A percentile compares a stretch with the other conserved stretches of the same genome.
Conservation (phyloP, 2,888 invertebrate species). For the Subacronicta megacephala region DNA sequence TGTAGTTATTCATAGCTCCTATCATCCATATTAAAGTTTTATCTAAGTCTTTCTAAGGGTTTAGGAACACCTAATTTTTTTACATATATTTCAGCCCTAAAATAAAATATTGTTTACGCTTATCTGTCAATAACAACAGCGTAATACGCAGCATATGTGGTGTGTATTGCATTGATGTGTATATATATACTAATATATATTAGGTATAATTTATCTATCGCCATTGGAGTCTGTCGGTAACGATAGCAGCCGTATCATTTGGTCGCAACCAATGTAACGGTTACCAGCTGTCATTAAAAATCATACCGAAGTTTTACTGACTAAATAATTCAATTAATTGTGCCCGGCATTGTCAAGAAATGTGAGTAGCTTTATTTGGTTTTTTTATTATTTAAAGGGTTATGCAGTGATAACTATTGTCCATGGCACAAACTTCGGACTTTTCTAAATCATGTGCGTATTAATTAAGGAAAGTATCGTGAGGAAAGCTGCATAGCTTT, state of each 20-base stretch:
- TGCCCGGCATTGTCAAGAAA: background rate
- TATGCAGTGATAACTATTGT: too few relatives aligned
- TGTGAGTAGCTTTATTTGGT: background rate
- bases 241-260: constrained; percentile 37
- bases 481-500: too few relatives aligned
- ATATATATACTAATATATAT: background rate
- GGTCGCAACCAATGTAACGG: constrained; percentile 15
- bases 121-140: constrained; percentile 7
- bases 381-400: too few relatives aligned
- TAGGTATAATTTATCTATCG: constrained; percentile 26
- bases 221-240: constrained; percentile 22
- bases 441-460: too few relatives aligned
- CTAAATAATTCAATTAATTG: background rate
- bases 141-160: background rate
- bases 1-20: too few relatives aligned
- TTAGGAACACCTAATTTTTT: too few relatives aligned
- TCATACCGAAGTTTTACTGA: background rate
- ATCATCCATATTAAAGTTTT: too few relatives aligned
- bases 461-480: too few relatives aligned
- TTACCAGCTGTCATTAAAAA: constrained; percentile 3
- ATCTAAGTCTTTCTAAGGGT: too few relatives aligned
- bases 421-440: too few relatives aligned
- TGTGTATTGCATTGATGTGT: background rate
- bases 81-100: too few relatives aligned
- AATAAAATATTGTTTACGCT: background rate